phyloP scores from a whole-genome alignment of 2,113 vertebrate species.

The Oriolus oriolus region DNA sequence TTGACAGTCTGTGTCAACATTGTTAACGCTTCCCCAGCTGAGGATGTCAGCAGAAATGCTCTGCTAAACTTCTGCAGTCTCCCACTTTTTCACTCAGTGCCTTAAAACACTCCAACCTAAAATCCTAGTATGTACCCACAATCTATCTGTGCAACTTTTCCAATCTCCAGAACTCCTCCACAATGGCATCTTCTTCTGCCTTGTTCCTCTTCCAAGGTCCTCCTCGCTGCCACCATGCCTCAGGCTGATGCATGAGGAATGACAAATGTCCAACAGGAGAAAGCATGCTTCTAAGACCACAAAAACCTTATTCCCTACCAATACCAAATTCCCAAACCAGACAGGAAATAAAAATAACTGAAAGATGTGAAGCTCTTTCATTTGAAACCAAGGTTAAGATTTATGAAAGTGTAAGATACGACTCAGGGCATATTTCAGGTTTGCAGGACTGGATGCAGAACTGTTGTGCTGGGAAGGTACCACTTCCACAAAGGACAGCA shows the following conservation, averaged over 20 bases:
- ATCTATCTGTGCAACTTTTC: neutral
- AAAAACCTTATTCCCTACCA: neutral
- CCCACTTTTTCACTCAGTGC: neutral
- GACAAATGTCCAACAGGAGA: neutral
- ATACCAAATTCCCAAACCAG: neutral
- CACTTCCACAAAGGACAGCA: neutral
- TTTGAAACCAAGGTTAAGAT: neutral
- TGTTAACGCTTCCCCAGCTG: neutral
- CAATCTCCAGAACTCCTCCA: neutral
- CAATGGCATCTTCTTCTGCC: neutral
- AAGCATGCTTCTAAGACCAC: neutral
- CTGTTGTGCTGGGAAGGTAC: neutral
- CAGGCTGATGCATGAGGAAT: neutral
- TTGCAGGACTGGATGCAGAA: neutral
- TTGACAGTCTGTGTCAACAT: neutral
- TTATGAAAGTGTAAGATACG: neutral
- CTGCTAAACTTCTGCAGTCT: neutral
- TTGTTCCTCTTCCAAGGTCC: neutral
- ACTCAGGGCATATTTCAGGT: neutral
- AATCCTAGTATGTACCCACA: neutral
- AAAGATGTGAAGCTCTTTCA: neutral
- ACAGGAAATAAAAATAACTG: neutral
- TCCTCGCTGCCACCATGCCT: neutral
- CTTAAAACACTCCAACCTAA: neutral
- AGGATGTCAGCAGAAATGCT: neutral